These are phyloP conservation scores for Agrilus planipennis DNA, from an alignment of 1,140 invertebrate species.

Conservation along the genomic window DNA sequence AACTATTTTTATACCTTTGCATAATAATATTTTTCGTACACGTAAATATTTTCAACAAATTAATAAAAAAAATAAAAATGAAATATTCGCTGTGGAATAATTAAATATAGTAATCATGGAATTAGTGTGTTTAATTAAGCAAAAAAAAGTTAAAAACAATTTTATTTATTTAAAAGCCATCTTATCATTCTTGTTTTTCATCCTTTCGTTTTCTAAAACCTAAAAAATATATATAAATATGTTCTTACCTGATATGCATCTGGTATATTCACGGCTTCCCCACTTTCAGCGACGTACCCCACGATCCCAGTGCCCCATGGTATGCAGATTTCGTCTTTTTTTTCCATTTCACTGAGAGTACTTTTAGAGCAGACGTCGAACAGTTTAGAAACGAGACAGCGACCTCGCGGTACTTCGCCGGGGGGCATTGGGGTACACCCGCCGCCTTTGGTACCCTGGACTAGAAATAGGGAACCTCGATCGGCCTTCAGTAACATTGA, in stretches of 20 bases:
- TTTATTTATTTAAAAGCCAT: no score
- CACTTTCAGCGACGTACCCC: constrained; percentile 85
- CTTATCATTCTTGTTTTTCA: no score
- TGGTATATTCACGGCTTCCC: constrained; percentile 86
- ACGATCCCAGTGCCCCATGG: constrained; percentile 86
- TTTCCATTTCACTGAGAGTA: constrained; percentile 81
- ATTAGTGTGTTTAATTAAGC: no score
- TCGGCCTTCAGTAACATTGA: constrained; percentile 85
- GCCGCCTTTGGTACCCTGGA: constrained; percentile 58
- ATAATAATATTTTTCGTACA: no score
- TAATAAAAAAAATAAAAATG: no score
- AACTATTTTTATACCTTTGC: no score
- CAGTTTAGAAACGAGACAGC: constrained; percentile 80
- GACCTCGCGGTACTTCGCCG: constrained; percentile 17
- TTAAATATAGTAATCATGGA: no score
- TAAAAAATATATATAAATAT: no score
- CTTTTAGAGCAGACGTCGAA: constrained; percentile 89
- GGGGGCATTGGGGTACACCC: constrained; percentile 27
- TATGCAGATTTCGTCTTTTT: constrained; percentile 84
- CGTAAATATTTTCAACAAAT: no score
- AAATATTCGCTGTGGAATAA: no score
- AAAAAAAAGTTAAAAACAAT: no score
- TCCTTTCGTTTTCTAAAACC: no score
- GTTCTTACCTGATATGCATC: constrained; percentile 82
- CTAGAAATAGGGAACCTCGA: constrained; percentile 84